These are phyloP conservation scores for Stichodactyla helianthus DNA, from an alignment of 64 coral and sea anemone genomes.

Conservation along the genomic window DNA sequence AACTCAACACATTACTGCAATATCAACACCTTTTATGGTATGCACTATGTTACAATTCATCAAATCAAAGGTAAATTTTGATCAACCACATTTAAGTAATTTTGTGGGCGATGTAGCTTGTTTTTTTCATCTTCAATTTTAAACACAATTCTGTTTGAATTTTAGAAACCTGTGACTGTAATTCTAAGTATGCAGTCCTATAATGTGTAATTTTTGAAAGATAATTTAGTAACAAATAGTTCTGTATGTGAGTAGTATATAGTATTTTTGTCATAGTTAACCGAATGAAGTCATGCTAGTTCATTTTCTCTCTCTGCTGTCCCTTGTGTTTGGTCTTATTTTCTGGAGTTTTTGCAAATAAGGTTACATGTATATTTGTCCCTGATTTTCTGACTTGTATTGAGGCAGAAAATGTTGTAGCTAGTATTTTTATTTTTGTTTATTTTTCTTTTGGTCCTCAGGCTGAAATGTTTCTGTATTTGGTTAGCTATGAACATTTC, in stretches of 20 bases:
- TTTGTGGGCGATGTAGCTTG: not conserved
- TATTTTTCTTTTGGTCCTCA: too few species aligned
- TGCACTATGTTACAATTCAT: not conserved
- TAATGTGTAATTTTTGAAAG: not conserved
- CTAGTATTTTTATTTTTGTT: too few species aligned
- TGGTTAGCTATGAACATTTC: too few species aligned
- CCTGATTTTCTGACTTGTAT: too few species aligned
- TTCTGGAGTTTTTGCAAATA: too few species aligned
- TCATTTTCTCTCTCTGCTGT: too few species aligned
- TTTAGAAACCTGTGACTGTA: not conserved
- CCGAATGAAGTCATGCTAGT: not conserved
- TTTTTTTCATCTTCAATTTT: not conserved
- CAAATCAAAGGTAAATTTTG: constrained; percentile 1
- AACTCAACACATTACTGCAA: not conserved
- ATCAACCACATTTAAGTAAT: not conserved
- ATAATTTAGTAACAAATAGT: not conserved
- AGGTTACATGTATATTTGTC: too few species aligned
- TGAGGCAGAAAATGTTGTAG: too few species aligned
- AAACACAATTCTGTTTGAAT: not conserved
- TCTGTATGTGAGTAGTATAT: not conserved
- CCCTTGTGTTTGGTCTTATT: too few species aligned
- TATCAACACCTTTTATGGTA: not conserved
- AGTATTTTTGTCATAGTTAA: not conserved
- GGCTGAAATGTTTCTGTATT: too few species aligned
- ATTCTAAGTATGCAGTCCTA: not conserved